Conservation (phyloP, 92 coral and sea anemone species). For the Paramuricea clavata region DNA sequence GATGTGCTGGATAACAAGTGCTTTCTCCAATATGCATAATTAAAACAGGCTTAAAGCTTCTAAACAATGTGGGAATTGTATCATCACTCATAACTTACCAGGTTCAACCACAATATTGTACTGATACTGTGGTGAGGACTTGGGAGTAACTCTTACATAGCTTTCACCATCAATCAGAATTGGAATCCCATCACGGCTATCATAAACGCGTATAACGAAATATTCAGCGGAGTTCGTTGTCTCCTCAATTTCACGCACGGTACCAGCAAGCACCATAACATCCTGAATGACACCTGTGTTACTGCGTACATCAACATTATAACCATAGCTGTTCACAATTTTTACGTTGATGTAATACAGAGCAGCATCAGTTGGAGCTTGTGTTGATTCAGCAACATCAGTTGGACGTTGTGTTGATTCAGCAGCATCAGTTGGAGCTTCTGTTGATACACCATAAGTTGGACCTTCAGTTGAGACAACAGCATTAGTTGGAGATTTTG, state of each 20-base stretch:
- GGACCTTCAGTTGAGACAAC: neutral
- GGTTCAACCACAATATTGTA: neutral
- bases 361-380: no score
- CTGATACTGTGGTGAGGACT: neutral
- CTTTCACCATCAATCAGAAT: constrained; percentile 1
- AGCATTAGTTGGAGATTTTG: neutral
- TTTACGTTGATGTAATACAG: neutral
- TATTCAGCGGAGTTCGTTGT: neutral
- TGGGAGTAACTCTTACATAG: neutral
- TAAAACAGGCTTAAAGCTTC: no score
- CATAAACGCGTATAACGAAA: constrained; percentile 5
- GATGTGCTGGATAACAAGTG: no score
- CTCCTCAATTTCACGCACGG: neutral
- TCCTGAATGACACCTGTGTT: neutral
- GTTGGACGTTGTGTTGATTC: neutral
- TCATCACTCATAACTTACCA: neutral
- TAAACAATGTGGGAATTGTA: no score
- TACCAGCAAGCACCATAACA: neutral
- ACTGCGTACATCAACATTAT: constrained; percentile 13
- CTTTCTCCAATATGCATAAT: no score
- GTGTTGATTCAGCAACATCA: neutral
- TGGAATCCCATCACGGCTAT: constrained; percentile 29
- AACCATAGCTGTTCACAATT: constrained; percentile 5
- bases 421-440: neutral
- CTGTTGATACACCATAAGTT: neutral